A percentile compares a stretch with the other conserved stretches of the same genome.
Conservation (phyloP, 2,888 invertebrate genomes). For the Ormyrus labotus region DNA sequence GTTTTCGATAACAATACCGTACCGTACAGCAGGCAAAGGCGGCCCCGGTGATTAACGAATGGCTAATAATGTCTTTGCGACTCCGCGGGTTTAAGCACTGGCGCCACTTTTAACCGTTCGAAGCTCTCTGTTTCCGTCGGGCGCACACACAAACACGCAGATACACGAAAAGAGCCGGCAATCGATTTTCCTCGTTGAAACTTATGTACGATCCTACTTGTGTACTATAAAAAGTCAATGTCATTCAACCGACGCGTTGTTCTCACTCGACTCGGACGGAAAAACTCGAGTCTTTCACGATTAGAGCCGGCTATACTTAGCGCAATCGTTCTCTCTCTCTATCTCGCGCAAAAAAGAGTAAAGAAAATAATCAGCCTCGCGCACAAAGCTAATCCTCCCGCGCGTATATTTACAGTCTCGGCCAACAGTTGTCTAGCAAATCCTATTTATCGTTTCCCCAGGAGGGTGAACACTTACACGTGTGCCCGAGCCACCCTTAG, state of each 20-base stretch:
- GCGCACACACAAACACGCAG: neutral
- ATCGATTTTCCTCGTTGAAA: conserved; percentile 48
- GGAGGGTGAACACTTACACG: neutral
- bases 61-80: conserved; percentile 46
- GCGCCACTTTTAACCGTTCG: conserved; percentile 27
- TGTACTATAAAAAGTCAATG: conserved; percentile 50
- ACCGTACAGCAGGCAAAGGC: neutral
- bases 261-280: conserved; percentile 34
- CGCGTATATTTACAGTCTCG: conserved; percentile 15
- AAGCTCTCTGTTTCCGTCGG: neutral
- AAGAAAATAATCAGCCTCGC: conserved; percentile 5
- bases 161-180: conserved; percentile 9
- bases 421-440: conserved; percentile 68
- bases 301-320: too few relatives aligned
- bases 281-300: too few relatives aligned
- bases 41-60: conserved; percentile 24
- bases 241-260: conserved; percentile 53
- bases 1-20: neutral
- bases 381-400: conserved; percentile 36
- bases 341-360: neutral
- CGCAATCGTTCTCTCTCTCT: neutral
- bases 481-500: conserved; percentile 7
- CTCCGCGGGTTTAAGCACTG: conserved; percentile 34
- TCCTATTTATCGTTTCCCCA: conserved; percentile 67
- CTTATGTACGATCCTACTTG: conserved; percentile 40